Percentiles rank a stretch among this genome's conserved stretches.
phyloP scores from a whole-genome alignment of 2,113 vertebrate species.

The Cryptomyrus ogoouensis region DNA sequence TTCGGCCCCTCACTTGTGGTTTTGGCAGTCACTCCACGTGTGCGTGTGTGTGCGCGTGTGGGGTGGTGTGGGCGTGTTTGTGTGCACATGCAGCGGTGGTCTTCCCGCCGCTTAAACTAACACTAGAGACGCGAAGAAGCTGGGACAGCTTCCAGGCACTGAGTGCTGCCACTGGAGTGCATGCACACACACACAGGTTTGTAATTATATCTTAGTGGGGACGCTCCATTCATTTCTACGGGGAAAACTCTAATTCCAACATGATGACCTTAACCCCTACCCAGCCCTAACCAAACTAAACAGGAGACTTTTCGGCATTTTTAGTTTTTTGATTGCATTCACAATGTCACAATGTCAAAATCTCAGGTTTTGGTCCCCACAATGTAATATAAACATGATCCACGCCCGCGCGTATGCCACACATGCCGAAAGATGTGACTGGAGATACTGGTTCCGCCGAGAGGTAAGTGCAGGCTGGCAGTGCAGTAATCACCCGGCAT shows the following conservation, averaged over 20 bases:
- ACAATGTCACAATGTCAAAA: no score
- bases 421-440: not conserved
- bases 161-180: not conserved
- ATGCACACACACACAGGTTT: not conserved
- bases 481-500: not conserved
- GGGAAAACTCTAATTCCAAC: no score
- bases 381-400: no score
- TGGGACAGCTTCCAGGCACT: constrained; percentile 42
- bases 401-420: not conserved
- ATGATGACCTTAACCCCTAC: no score
- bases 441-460: not conserved
- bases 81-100: constrained; percentile 8
- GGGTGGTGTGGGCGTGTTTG: constrained; percentile 2
- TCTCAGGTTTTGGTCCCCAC: no score
- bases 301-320: no score
- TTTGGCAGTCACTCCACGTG: constrained; percentile 73
- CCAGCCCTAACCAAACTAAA: no score
- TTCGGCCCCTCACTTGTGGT: constrained; percentile 72
- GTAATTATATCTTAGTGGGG: no score
- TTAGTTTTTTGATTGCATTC: no score
- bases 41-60: constrained; percentile 14
- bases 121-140: not conserved
- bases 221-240: no score
- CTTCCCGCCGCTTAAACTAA: constrained; percentile 8
- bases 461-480: not conserved